A percentile compares a stretch with the other conserved stretches of the same genome.
phyloP scores from a whole-genome alignment of 2,888 invertebrate species.

The Lasioglossum calceatum region DNA sequence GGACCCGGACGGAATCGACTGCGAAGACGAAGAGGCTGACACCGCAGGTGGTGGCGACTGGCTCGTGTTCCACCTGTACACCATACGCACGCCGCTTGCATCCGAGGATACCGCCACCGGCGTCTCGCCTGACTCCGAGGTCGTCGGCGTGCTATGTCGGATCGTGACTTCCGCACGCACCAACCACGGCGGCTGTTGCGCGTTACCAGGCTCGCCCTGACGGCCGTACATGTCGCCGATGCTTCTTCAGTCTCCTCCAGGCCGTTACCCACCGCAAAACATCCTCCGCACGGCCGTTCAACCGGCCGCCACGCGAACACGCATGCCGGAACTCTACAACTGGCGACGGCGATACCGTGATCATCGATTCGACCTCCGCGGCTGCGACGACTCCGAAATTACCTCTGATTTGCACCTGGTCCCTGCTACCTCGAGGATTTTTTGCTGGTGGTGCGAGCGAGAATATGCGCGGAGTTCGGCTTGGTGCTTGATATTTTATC shows the following conservation, averaged over 20 bases:
- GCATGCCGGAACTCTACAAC: slow-evolving; percentile 50
- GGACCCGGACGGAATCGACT: slow-evolving; percentile 47
- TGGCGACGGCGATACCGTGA: slow-evolving; percentile 38
- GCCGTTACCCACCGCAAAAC: slow-evolving; percentile 68
- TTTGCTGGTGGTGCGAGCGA: too few species aligned
- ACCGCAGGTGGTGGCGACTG: slow-evolving; percentile 54
- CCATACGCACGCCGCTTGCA: slow-evolving; percentile 85
- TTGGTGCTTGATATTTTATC: too few species aligned
- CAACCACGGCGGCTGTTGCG: slow-evolving; percentile 87
- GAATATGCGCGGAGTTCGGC: too few species aligned
- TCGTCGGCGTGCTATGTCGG: slow-evolving; percentile 85
- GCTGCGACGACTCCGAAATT: background rate
- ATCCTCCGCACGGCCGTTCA: slow-evolving; percentile 56
- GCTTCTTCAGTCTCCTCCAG: slow-evolving; percentile 54
- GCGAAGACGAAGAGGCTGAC: slow-evolving; percentile 32
- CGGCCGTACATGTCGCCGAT: slow-evolving; percentile 69
- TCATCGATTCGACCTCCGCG: slow-evolving; percentile 59
- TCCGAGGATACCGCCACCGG: slow-evolving; percentile 80
- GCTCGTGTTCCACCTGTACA: slow-evolving; percentile 85
- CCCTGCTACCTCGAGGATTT: background rate
- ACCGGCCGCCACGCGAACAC: slow-evolving; percentile 31
- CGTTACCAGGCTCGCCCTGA: slow-evolving; percentile 51
- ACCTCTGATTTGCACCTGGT: background rate
- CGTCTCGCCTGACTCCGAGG: slow-evolving; percentile 72
- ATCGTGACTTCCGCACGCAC: slow-evolving; percentile 89